Percentiles rank a stretch among this genome's conserved stretches.
phyloP scores from a whole-genome alignment of 1,140 invertebrate genomes.

The Hyphantria cunea region DNA sequence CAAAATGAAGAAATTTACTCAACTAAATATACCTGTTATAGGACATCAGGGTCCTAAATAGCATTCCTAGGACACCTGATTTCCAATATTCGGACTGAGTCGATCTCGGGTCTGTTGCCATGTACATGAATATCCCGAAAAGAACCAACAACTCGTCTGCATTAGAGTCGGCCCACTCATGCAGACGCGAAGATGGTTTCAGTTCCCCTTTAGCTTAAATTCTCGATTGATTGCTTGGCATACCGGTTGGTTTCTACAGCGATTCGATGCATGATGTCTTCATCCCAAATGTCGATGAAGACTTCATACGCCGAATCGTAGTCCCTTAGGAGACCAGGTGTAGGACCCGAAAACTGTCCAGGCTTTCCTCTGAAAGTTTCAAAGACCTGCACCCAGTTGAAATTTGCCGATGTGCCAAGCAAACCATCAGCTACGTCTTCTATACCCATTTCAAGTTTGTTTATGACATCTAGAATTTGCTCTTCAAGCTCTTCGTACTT shows the following conservation, averaged over 20 bases:
- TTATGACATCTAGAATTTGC: neutral
- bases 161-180: slow-evolving; percentile 8
- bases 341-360: slow-evolving; percentile 23
- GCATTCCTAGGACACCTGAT: neutral
- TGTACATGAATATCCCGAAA: slow-evolving; percentile 1
- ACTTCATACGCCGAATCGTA: slow-evolving; percentile 29
- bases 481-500: slow-evolving; percentile 5
- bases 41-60: slow-evolving; percentile 22
- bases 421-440: slow-evolving; percentile 10
- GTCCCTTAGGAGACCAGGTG: slow-evolving; percentile 22
- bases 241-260: slow-evolving; percentile 21
- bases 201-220: slow-evolving; percentile 1
- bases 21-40: slow-evolving; percentile 22
- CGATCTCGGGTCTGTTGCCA: neutral
- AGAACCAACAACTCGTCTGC: slow-evolving; percentile 6
- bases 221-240: slow-evolving; percentile 1
- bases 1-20: slow-evolving; percentile 34
- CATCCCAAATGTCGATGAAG: slow-evolving; percentile 28
- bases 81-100: slow-evolving; percentile 25
- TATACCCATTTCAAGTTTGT: neutral
- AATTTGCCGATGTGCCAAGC: neutral
- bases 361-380: slow-evolving; percentile 17
- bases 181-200: too few relatives aligned
- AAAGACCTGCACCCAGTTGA: slow-evolving; percentile 2
- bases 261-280: slow-evolving; percentile 22